phyloP scores from a whole-genome alignment of 1,140 invertebrate genomes.

The Sminthurides bifidus region DNA sequence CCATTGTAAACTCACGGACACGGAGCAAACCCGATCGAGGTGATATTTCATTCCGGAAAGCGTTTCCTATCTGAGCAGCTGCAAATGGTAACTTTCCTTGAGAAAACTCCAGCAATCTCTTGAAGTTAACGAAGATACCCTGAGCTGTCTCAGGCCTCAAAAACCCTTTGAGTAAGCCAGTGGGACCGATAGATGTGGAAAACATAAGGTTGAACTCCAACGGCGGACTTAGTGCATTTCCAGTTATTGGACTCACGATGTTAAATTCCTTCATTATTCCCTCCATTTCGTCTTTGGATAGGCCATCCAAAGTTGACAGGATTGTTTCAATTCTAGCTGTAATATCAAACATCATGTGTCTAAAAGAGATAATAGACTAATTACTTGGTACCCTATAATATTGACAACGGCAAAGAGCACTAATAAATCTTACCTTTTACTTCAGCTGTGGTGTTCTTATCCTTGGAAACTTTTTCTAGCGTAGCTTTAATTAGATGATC shows the following conservation, averaged over 20 bases:
- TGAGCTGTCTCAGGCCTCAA: slow-evolving; percentile 96
- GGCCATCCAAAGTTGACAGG: slow-evolving; percentile 49
- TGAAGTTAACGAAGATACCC: slow-evolving; percentile 99
- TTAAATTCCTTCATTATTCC: slow-evolving; percentile 68
- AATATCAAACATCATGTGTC: background rate
- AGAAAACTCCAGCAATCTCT: slow-evolving; percentile 91
- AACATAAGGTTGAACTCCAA: slow-evolving; percentile 99
- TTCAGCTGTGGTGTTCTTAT: slow-evolving; percentile 65
- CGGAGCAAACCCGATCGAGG: slow-evolving; percentile 90
- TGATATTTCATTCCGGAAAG: slow-evolving; percentile 99
- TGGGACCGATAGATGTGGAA: slow-evolving; percentile 89
- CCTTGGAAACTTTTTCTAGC: slow-evolving; percentile 73
- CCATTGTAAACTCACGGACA: slow-evolving; percentile 98
- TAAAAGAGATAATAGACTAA: background rate
- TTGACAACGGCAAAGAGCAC: slow-evolving; percentile 31
- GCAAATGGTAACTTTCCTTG: slow-evolving; percentile 94
- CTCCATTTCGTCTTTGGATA: slow-evolving; percentile 79
- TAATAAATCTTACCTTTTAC: slow-evolving; percentile 43
- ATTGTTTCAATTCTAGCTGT: slow-evolving; percentile 18
- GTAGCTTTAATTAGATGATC: slow-evolving; percentile 98
- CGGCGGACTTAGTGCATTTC: slow-evolving; percentile 86
- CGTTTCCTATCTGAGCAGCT: slow-evolving; percentile 93
- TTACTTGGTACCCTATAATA: slow-evolving; percentile 16
- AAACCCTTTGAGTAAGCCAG: slow-evolving; percentile 84
- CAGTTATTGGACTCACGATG: slow-evolving; percentile 89